A percentile compares a stretch with the other conserved stretches of the same genome.
phyloP scores from a whole-genome alignment of 1,140 invertebrate genomes.

The Drosophila pseudoobscura region DNA sequence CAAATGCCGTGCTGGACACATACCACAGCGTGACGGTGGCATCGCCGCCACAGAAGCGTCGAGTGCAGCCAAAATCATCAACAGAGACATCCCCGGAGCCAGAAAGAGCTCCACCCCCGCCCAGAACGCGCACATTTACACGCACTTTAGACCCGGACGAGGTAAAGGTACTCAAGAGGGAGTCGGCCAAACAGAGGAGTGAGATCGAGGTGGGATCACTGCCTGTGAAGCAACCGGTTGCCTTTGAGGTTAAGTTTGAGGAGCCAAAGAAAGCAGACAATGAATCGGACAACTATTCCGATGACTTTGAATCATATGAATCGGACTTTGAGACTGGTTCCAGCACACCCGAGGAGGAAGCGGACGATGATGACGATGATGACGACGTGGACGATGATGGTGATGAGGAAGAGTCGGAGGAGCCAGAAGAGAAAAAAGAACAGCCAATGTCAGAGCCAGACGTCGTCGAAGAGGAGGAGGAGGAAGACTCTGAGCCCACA shows the following conservation, averaged over 20 bases:
- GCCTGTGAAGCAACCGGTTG: conserved; percentile 54
- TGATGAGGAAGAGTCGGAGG: conserved; percentile 25
- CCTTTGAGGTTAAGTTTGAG: conserved; percentile 78
- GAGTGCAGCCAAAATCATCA: conserved; percentile 37
- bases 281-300: conserved; percentile 83
- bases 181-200: conserved; percentile 61
- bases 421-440: conserved; percentile 1
- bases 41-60: conserved; percentile 76
- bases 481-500: conserved; percentile 72
- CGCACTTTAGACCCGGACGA: conserved; percentile 77
- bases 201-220: conserved; percentile 33
- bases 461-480: neutral
- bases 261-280: conserved; percentile 34
- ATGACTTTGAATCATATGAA: conserved; percentile 85
- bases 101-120: conserved; percentile 7
- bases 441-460: too few species aligned
- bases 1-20: conserved; percentile 77
- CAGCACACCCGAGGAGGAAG: conserved; percentile 54
- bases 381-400: conserved; percentile 16
- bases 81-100: conserved; percentile 2
- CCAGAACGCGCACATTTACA: conserved; percentile 54
- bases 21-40: conserved; percentile 81
- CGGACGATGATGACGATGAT: conserved; percentile 20
- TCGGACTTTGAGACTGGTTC: conserved; percentile 84
- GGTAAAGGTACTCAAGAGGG: conserved; percentile 68